A percentile compares a stretch with the other conserved stretches of the same genome.
These are phyloP conservation scores for Pinna nobilis DNA, from an alignment of 1,140 invertebrate genomes.

Conservation along the genomic window DNA sequence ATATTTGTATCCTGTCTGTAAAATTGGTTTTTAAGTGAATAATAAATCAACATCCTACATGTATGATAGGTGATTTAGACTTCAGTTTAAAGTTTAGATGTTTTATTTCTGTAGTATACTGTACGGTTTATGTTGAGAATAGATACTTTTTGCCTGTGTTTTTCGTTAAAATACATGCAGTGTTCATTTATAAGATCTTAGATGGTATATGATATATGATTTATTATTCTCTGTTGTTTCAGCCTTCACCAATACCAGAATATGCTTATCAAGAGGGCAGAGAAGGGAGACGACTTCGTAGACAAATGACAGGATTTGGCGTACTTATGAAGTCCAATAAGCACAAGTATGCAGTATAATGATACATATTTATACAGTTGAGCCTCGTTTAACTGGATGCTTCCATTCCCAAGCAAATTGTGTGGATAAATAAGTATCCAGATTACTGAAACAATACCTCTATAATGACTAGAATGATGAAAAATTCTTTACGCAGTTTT, in stretches of 20 bases:
- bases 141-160: not conserved
- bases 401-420: too few relatives aligned
- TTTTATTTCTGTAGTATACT: not conserved
- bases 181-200: not conserved
- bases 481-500: too few relatives aligned
- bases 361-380: too few relatives aligned
- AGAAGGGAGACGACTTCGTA: conserved; percentile 18
- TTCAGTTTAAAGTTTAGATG: not conserved
- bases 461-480: too few relatives aligned
- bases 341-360: conserved; percentile 58
- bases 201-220: not conserved
- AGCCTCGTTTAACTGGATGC: too few relatives aligned
- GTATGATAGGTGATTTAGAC: not conserved
- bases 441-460: too few relatives aligned
- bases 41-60: too few relatives aligned
- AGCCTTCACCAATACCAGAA: conserved; percentile 29
- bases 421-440: too few relatives aligned
- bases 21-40: too few relatives aligned
- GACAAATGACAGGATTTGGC: conserved; percentile 46
- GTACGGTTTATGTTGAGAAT: not conserved
- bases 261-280: conserved; percentile 29
- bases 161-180: not conserved
- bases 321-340: conserved; percentile 45
- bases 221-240: not conserved
- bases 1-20: too few relatives aligned